Percentiles rank a stretch among this genome's conserved stretches.
phyloP scores from a whole-genome alignment of 2,113 vertebrate genomes.

The Laterallus jamaicensis region DNA sequence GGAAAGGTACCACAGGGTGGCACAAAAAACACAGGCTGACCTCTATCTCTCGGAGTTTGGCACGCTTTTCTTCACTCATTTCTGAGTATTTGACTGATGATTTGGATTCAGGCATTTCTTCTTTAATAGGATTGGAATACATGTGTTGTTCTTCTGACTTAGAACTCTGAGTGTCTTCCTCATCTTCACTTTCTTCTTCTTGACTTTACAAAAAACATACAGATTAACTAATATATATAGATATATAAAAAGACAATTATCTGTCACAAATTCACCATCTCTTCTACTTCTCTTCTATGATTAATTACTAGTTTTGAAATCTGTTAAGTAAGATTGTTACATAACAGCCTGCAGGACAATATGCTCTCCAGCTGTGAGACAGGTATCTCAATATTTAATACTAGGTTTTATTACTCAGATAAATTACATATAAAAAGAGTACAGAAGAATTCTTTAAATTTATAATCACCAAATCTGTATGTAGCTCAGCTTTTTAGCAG shows the following conservation, averaged over 20 bases:
- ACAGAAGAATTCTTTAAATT: not conserved
- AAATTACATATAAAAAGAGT: not conserved
- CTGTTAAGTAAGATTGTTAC: not conserved
- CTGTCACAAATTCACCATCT: not conserved
- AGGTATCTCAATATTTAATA: not conserved
- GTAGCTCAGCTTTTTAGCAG: not conserved
- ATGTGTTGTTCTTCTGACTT: slow-evolving; percentile 87
- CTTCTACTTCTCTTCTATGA: not conserved
- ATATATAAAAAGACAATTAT: not conserved
- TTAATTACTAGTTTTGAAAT: not conserved
- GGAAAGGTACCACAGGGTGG: not conserved
- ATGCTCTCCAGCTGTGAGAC: not conserved
- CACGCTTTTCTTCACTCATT: slow-evolving; percentile 97
- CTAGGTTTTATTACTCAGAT: not conserved
- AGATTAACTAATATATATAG: not conserved
- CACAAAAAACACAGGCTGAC: slow-evolving; percentile 64
- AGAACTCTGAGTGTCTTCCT: slow-evolving; percentile 87
- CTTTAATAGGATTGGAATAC: slow-evolving; percentile 88
- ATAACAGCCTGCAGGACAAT: not conserved
- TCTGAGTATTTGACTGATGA: slow-evolving; percentile 86
- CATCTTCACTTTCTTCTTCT: slow-evolving; percentile 87
- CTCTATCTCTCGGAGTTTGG: slow-evolving; percentile 97
- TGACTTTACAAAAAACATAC: slow-evolving; percentile 73
- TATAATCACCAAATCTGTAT: not conserved
- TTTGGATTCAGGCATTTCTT: slow-evolving; percentile 88